Evolutionary conservation across 2,888 invertebrate genomes (phyloP), one percentile per base, ranked within the genome.

Genomic region (Drosophila barbarae): DNA sequence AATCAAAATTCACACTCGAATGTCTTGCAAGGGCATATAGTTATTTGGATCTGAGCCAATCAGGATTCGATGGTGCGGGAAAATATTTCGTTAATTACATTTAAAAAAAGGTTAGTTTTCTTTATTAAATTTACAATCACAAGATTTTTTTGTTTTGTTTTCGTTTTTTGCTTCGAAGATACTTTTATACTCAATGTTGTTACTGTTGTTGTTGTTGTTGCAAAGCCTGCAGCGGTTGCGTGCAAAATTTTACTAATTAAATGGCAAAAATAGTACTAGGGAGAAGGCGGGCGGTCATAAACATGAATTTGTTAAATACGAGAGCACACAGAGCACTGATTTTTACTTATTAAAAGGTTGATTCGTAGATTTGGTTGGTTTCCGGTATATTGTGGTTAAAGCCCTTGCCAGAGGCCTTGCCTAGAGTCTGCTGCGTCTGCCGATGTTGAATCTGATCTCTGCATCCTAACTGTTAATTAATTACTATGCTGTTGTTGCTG

Each of bases 61-160:
- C 46, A 26, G 28, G 12, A 49, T 68, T 57, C 35, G 46, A 63
- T 56, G 49, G 65, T 76, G 65, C 59, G 47, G 52, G 39, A 49
- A 69, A 69, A 58, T 68, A 59, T 57, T 50, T 68, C 66, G 72
- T 71, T 73, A 78, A 74, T 78, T 78, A 81, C 69, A 82, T 71
- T 74, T 76, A 69, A 77, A 69, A 69, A 63, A 46, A 32, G 18
- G 46, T 46, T 46, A 18, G 66, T 71, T 70, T 71, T 68, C 70
- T 76, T 77, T 82, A 82, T 80, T 83, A 83, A 81, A 77, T 83
- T 80, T 83, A 83, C 83, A 77, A 81, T 81, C 80, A 81, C 80
- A 81, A 81, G 76, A 80, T 70, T 81, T 66, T 66, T 47, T 71
- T 53, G 18, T 46, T 46, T 47, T 46, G 12, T 18, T 60, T 57